phyloP scores from a whole-genome alignment of 1,140 invertebrate species.

The Bombus pascuorum region DNA sequence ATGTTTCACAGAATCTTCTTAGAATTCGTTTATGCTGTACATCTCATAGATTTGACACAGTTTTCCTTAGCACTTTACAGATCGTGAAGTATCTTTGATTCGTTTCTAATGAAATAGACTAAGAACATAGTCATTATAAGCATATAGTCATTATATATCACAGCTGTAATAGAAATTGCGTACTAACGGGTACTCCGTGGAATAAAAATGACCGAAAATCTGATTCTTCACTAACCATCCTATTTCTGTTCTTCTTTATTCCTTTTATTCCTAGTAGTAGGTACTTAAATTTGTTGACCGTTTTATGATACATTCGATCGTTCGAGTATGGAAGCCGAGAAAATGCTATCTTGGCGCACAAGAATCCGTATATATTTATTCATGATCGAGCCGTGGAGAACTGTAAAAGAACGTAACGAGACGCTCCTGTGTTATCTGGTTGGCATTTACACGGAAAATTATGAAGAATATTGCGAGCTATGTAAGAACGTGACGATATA shows the following conservation, averaged over 20 bases:
- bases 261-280: background rate
- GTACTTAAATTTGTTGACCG: background rate
- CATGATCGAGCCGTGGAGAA: background rate
- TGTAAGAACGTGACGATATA: background rate
- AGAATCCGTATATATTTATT: constrained; percentile 52
- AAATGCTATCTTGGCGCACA: background rate
- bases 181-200: too few relatives aligned
- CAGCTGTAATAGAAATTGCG: too few relatives aligned
- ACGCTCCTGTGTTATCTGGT: background rate
- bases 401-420: constrained; percentile 4
- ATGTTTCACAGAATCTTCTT: background rate
- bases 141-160: too few relatives aligned
- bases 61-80: background rate
- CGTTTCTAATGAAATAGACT: background rate
- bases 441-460: constrained; percentile 1
- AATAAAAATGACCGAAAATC: too few relatives aligned
- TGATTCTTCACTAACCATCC: too few relatives aligned
- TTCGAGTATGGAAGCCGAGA: background rate
- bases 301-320: background rate
- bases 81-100: background rate
- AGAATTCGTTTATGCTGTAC: background rate
- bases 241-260: background rate
- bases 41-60: background rate
- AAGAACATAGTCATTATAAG: too few relatives aligned
- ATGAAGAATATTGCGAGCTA: background rate